A percentile compares a stretch with the other conserved stretches of the same genome.
These are phyloP conservation scores for Drosophila kikkawai DNA, from an alignment of 1,140 invertebrate genomes.

Conservation along the genomic window DNA sequence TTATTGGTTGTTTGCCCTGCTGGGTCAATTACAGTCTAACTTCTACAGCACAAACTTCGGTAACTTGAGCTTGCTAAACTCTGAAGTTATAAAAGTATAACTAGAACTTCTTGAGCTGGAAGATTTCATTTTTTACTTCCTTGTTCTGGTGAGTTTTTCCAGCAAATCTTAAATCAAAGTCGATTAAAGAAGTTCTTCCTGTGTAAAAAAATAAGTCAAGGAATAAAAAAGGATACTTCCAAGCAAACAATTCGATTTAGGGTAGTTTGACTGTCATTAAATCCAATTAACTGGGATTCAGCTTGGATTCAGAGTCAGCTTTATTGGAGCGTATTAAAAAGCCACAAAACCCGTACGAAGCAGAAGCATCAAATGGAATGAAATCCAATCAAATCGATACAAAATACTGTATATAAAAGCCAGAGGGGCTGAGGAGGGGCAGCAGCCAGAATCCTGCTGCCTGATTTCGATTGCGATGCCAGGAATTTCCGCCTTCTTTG, in stretches of 20 bases:
- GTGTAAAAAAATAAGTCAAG: not conserved
- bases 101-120: not conserved
- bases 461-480: conserved; percentile 23
- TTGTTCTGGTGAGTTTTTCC: not conserved
- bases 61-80: not conserved
- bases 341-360: conserved; percentile 60
- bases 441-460: conserved; percentile 30
- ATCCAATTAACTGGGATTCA: conserved; percentile 68
- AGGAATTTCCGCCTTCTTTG: conserved; percentile 40
- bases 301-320: conserved; percentile 28
- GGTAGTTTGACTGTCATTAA: conserved; percentile 38
- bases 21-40: conserved; percentile 34
- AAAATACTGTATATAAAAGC: conserved; percentile 48
- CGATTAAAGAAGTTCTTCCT: not conserved
- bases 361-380: conserved; percentile 55
- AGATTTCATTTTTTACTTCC: not conserved
- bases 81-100: not conserved
- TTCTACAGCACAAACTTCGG: not conserved
- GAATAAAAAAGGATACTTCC: not conserved
- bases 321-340: conserved; percentile 74
- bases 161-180: not conserved
- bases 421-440: not conserved
- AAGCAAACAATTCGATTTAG: not conserved
- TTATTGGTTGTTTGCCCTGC: conserved; percentile 20
- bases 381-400: conserved; percentile 83